Base-by-base conservation (phyloP, 2,888 invertebrate species). In the Charanyca ferruginea region DNA sequence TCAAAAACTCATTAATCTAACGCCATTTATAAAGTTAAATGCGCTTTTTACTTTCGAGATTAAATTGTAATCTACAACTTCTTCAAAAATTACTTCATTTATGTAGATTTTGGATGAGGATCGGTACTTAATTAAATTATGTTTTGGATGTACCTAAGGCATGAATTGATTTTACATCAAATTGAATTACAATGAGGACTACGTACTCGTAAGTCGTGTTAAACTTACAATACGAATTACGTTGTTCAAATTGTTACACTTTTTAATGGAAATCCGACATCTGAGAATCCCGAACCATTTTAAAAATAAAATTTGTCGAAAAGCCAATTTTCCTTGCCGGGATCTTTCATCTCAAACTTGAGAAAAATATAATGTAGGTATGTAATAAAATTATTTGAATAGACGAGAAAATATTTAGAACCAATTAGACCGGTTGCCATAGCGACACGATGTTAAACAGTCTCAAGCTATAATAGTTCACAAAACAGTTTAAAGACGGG, bases 1-100 rank as follows among this genome's bases (percentile, higher is more conserved):
- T 60, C 35, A 25, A 52, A 52, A 69, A 53, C 52, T 68, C 52
- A 52, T 60, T 60, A 48, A 38, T 42, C 8, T 28, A 22, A 25
- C 13, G 16, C 22, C 22, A 3, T 45, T 45, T 52, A 32, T 44
- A 52, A 53, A 60, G 32, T 52, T 45, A 53, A 53, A 53, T 52
- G 42, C 18, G 20, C 52, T 22, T 52, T 44, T 22, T 35, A 18
- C 53, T 61, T 23, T 61, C 4, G n/a, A 32, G 11, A 44, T 53
- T 23, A 20, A 22, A 65, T 65, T 66, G 20, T 18, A 25, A 49
- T 48, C 0, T 35, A 22, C 8, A 8, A 28, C 25, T 65, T 28
- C 7, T 65, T 32, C 9, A 20, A 13, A 4, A 20, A 41, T 38
- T 16, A 38, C 13, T 16, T 5, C 4, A 16, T 38, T 38, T 38